Conservation (phyloP, 2,113 vertebrate species). For the Typhlomys cinereus region DNA sequence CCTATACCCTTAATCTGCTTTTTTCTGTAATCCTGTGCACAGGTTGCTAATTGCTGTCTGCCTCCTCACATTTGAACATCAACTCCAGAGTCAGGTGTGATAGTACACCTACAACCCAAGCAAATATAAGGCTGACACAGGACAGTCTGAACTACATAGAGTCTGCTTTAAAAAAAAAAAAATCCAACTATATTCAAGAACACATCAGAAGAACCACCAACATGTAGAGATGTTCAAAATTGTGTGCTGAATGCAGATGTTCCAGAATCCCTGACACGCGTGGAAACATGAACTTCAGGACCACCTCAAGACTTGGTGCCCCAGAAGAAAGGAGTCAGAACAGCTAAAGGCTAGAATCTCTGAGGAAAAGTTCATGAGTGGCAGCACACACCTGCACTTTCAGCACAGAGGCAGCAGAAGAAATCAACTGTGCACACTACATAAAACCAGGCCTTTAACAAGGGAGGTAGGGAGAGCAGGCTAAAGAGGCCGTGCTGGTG, state of each 20-base stretch:
- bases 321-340: conserved; percentile 5
- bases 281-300: background rate
- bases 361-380: background rate
- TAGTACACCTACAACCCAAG: background rate
- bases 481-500: no score
- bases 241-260: background rate
- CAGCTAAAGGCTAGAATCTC: conserved; percentile 24
- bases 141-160: background rate
- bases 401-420: background rate
- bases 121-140: background rate
- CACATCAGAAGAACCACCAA: background rate
- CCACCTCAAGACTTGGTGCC: conserved; percentile 28
- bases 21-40: background rate
- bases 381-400: background rate
- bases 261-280: background rate
- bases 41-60: background rate
- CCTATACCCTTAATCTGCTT: background rate
- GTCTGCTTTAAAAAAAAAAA: background rate
- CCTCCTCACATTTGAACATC: background rate
- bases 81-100: background rate
- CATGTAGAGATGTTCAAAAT: background rate
- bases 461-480: background rate
- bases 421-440: no score
- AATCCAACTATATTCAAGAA: background rate
- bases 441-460: background rate